Percentiles rank a stretch among this genome's conserved stretches.
These are phyloP conservation scores for Cephalopholis sonnerati DNA, from an alignment of 2,113 vertebrate species.

Conservation along the genomic window DNA sequence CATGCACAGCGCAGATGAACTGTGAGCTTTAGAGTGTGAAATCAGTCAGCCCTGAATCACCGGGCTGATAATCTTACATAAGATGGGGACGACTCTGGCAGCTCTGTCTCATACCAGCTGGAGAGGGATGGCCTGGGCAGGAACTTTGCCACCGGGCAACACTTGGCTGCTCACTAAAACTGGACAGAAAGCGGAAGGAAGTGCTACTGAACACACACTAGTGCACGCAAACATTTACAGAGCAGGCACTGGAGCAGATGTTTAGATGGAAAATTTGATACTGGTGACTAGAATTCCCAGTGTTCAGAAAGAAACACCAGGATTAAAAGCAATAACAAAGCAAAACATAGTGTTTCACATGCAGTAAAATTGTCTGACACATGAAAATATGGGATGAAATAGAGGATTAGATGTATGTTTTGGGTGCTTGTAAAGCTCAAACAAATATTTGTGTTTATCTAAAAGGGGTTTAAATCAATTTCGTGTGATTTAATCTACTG, in stretches of 20 bases:
- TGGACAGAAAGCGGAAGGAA: constrained; percentile 6
- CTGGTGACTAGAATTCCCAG: neutral
- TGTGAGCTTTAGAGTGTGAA: constrained; percentile 70
- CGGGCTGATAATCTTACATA: constrained; percentile 55
- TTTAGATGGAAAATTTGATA: constrained; percentile 6
- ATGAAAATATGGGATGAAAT: neutral
- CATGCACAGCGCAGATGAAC: constrained; percentile 75
- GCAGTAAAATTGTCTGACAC: neutral
- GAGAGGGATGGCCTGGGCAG: constrained; percentile 55
- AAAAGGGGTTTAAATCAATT: neutral
- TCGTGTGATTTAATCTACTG: neutral
- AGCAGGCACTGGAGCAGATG: constrained; percentile 11
- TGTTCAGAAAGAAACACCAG: neutral
- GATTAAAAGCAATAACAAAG: neutral
- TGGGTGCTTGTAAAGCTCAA: neutral
- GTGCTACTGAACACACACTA: neutral
- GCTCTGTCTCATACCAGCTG: constrained; percentile 61
- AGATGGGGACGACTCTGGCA: constrained; percentile 29
- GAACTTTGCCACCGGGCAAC: constrained; percentile 25
- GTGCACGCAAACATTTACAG: neutral
- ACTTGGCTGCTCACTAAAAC: constrained; percentile 13
- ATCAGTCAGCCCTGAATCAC: constrained; percentile 78
- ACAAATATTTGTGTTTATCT: neutral
- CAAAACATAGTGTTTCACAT: neutral
- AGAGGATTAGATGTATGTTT: neutral